phyloP scores from a whole-genome alignment of 2,888 invertebrate genomes.

The Pristionchus mayeri region DNA sequence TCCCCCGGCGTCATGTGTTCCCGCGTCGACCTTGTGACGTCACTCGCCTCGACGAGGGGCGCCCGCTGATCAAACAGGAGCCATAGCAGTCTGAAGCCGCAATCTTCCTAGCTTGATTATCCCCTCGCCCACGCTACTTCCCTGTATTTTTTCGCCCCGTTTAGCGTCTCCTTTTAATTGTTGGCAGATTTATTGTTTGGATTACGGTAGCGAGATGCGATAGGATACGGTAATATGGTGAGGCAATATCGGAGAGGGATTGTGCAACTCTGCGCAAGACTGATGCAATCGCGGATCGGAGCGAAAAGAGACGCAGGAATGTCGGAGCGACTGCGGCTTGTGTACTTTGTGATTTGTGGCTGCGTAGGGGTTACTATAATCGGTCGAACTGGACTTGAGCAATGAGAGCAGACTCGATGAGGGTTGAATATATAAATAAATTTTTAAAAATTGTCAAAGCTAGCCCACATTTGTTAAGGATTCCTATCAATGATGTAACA shows the following conservation, averaged over 20 bases:
- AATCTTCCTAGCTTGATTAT: slow-evolving; percentile 4
- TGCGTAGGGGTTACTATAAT: neutral
- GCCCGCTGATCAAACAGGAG: neutral
- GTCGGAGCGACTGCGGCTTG: neutral
- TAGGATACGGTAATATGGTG: neutral
- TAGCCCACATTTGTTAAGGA: too few species aligned
- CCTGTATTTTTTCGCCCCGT: neutral
- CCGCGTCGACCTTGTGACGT: neutral
- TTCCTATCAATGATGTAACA: too few species aligned
- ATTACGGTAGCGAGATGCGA: neutral
- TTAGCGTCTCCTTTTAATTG: neutral
- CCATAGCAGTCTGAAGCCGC: too few species aligned
- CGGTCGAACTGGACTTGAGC: neutral
- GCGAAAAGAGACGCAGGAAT: neutral
- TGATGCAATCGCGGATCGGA: slow-evolving; percentile 1
- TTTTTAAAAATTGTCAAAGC: too few species aligned
- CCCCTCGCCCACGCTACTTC: neutral
- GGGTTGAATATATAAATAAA: neutral
- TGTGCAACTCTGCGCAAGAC: too few species aligned
- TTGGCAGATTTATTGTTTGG: neutral
- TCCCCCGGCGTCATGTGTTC: slow-evolving; percentile 31
- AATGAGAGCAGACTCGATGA: neutral
- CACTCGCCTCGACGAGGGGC: too few species aligned
- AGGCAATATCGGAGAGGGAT: too few species aligned
- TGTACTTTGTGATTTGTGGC: neutral